Percentiles rank a stretch among this genome's conserved stretches.
Conservation (phyloP, 2,113 vertebrate genomes). For the Furnarius figulus region DNA sequence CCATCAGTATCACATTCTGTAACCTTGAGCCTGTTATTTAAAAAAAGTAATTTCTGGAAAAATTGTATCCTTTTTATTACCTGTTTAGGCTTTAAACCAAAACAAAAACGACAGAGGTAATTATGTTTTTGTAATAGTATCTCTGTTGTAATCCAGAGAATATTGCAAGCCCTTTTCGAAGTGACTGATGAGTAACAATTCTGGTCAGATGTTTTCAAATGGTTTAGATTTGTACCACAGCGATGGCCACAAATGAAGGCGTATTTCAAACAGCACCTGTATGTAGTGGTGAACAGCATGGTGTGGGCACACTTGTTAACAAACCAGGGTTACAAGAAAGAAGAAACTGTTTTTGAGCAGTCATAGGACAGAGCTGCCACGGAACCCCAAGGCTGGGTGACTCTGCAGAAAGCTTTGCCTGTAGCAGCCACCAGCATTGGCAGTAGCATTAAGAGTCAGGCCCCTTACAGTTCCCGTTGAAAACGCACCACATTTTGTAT, state of each 20-base stretch:
- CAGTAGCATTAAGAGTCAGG: fast-evolving
- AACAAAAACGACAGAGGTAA: neutral
- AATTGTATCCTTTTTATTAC: neutral
- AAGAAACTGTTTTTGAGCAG: neutral
- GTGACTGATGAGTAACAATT: neutral
- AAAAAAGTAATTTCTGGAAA: neutral
- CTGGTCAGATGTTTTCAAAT: neutral
- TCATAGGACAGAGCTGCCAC: fast-evolving
- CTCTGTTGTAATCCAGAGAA: neutral
- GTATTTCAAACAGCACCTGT: neutral
- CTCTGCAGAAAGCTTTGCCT: neutral
- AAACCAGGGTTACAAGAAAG: neutral
- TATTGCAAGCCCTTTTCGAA: neutral
- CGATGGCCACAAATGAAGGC: neutral
- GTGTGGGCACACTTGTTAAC: fast-evolving
- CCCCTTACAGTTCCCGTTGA: neutral
- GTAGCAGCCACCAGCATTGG: neutral
- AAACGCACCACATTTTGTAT: neutral
- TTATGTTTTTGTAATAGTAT: neutral
- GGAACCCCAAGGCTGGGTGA: neutral
- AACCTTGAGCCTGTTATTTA: neutral
- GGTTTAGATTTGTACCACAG: neutral
- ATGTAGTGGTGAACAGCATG: neutral
- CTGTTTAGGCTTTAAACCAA: neutral
- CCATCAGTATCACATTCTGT: neutral